Percentiles rank a stretch among this genome's conserved stretches.
Conservation (phyloP, 2,113 vertebrate genomes). For the Cochlearius cochlearius region DNA sequence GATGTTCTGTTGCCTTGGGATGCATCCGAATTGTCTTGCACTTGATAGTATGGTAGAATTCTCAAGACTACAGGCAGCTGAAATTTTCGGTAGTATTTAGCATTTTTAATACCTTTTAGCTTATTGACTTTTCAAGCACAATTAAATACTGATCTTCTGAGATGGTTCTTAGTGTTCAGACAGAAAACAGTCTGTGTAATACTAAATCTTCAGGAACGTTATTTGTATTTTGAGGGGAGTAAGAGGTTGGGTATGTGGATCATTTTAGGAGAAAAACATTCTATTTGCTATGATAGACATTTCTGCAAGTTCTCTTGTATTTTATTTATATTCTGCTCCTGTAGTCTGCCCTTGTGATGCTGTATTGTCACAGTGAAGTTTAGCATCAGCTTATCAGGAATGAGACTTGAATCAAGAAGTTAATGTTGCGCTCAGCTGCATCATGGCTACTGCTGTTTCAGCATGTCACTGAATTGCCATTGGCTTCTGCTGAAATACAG, state of each 20-base stretch:
- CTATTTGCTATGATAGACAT: not conserved
- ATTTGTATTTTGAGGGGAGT: not conserved
- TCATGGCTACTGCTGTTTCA: constrained; percentile 24
- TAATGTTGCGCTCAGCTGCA: constrained; percentile 1
- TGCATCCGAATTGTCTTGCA: not conserved
- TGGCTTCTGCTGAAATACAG: constrained; percentile 44
- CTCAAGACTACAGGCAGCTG: not conserved
- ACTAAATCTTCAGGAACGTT: not conserved
- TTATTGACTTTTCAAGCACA: not conserved
- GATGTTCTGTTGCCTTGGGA: not conserved
- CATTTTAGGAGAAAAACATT: not conserved
- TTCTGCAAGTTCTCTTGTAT: not conserved
- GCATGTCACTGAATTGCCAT: constrained; percentile 19
- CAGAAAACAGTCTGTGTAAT: not conserved
- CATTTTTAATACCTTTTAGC: not conserved
- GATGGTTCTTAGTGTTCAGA: not conserved
- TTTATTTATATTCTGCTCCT: not conserved
- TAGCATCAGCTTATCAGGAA: not conserved
- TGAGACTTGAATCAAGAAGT: constrained; percentile 3
- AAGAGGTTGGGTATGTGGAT: not conserved
- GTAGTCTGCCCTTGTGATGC: not conserved
- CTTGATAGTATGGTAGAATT: not conserved
- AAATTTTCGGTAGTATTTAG: not conserved
- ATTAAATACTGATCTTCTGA: not conserved
- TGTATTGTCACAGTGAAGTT: not conserved